These are phyloP conservation scores for Seira musarum DNA, from an alignment of 2,888 invertebrate genomes.

Conservation along the genomic window DNA sequence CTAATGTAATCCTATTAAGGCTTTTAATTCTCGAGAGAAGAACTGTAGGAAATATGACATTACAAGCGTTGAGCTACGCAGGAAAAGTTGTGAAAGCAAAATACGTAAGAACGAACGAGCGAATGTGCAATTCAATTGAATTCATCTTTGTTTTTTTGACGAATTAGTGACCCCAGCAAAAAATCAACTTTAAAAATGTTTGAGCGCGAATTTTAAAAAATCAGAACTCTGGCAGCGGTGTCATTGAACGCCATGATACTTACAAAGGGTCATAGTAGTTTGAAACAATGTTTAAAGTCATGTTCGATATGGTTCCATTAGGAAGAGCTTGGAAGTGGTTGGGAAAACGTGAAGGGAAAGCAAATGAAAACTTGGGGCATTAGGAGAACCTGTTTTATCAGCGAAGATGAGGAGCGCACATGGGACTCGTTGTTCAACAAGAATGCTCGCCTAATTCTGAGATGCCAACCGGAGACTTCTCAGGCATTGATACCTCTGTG, in stretches of 20 bases:
- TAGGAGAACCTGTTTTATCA: slow-evolving; percentile 57
- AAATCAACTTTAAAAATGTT: neutral
- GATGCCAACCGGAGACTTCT: slow-evolving; percentile 65
- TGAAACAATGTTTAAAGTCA: neutral
- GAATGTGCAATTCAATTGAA: neutral
- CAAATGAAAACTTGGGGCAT: slow-evolving; percentile 63
- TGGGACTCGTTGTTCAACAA: slow-evolving; percentile 67
- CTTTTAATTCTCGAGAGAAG: slow-evolving; percentile 58
- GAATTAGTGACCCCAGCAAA: neutral
- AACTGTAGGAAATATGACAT: slow-evolving; percentile 60
- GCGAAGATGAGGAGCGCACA: slow-evolving; percentile 48
- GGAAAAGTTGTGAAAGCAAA: slow-evolving; percentile 61
- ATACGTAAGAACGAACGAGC: slow-evolving; percentile 51
- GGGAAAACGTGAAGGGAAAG: slow-evolving; percentile 66
- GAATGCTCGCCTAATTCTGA: slow-evolving; percentile 60
- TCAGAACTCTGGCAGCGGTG: neutral
- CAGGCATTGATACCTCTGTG: slow-evolving; percentile 67
- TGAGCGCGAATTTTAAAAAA: neutral
- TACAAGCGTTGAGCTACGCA: slow-evolving; percentile 54
- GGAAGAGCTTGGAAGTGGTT: slow-evolving; percentile 61
- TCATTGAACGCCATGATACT: too few relatives aligned
- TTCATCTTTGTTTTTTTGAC: neutral
- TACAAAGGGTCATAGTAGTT: neutral
- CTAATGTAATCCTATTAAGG: slow-evolving; percentile 59
- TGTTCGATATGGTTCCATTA: slow-evolving; percentile 23